These are phyloP conservation scores for Lineus longissimus DNA, from an alignment of 1,140 invertebrate species.

Conservation along the genomic window DNA sequence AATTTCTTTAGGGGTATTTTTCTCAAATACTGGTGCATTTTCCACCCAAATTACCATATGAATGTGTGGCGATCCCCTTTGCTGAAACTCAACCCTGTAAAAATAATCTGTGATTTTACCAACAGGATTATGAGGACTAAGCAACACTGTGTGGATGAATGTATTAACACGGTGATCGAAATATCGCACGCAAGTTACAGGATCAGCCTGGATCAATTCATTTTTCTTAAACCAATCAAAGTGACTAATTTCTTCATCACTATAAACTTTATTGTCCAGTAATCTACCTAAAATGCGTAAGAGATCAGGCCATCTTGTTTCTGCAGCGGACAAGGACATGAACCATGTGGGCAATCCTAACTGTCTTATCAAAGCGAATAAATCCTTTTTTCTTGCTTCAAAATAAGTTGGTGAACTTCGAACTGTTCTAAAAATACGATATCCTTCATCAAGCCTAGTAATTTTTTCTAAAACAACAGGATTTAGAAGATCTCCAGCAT, in stretches of 20 bases:
- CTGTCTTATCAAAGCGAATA: constrained; percentile 27
- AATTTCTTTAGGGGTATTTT: constrained; percentile 9
- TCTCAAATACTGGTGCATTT: constrained; percentile 32
- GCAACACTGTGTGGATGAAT: constrained; percentile 18
- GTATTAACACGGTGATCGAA: constrained; percentile 21
- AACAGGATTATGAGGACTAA: constrained; percentile 11
- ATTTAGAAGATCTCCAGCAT: constrained; percentile 18
- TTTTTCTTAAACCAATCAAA: constrained; percentile 18
- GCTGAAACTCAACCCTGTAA: too few relatives aligned
- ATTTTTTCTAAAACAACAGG: too few relatives aligned
- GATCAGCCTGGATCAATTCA: constrained; percentile 10
- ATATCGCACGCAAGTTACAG: constrained; percentile 14
- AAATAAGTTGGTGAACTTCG: constrained; percentile 26
- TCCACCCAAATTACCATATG: constrained; percentile 52
- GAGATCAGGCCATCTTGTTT: too few relatives aligned
- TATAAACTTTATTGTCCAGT: constrained; percentile 10
- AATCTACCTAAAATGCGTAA: constrained; percentile 18
- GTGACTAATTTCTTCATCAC: constrained; percentile 12
- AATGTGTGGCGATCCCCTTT: constrained; percentile 53
- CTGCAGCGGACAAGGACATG: too few relatives aligned
- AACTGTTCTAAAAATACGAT: constrained; percentile 19
- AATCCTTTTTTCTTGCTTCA: constrained; percentile 18
- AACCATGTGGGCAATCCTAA: constrained; percentile 21
- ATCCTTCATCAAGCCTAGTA: constrained; percentile 23
- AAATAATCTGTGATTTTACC: constrained; percentile 28